A percentile compares a stretch with the other conserved stretches of the same genome.
Conservation (phyloP, 2,113 vertebrate genomes). For the Okapia johnstoni region DNA sequence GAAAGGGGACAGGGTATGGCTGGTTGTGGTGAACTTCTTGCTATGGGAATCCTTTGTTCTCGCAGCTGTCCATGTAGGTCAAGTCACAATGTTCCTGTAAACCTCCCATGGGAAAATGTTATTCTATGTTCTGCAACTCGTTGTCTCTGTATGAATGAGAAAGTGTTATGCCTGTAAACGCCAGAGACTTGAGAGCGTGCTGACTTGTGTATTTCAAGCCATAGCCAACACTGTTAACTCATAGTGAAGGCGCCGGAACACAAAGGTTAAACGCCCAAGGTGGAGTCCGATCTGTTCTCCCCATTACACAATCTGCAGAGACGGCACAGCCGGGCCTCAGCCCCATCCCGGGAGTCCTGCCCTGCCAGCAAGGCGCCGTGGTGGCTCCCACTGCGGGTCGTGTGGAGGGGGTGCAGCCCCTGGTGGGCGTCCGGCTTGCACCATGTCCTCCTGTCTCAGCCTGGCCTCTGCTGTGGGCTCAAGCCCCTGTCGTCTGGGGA, state of each 20-base stretch:
- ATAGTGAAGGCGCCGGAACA: neutral
- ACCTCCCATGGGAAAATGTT: neutral
- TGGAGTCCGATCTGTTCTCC: neutral
- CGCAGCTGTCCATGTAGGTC: neutral
- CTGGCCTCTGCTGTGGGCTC: neutral
- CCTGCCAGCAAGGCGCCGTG: accelerated
- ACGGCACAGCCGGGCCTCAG: neutral
- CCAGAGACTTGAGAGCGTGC: neutral
- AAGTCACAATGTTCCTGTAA: neutral
- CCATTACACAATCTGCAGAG: neutral
- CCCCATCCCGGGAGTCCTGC: accelerated
- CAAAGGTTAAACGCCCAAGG: neutral
- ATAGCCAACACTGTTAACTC: neutral
- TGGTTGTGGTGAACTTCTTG: neutral
- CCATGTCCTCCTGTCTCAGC: accelerated
- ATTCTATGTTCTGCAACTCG: neutral
- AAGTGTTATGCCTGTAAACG: neutral
- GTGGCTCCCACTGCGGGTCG: neutral
- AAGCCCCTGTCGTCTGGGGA: accelerated
- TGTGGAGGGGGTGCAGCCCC: neutral
- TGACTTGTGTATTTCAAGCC: neutral
- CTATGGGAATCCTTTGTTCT: neutral
- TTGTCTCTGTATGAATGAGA: neutral
- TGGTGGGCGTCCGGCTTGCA: accelerated
- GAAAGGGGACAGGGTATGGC: neutral